A percentile compares a stretch with the other conserved stretches of the same genome.
Conservation (phyloP, 2,797 vertebrate species). For the Tauraco hartlaubi region DNA sequence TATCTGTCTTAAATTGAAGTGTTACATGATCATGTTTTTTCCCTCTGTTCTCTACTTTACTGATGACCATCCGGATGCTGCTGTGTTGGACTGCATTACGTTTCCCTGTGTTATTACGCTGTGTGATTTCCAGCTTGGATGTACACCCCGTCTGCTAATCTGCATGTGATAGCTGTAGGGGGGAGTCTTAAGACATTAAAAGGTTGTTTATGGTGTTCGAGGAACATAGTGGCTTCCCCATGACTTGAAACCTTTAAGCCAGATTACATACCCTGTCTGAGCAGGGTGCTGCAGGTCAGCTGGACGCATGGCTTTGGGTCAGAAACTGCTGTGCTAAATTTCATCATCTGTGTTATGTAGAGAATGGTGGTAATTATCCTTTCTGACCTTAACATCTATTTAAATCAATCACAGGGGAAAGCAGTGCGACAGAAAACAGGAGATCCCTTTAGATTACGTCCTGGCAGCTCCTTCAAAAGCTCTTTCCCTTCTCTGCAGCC, state of each 20-base stretch:
- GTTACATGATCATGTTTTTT: background rate
- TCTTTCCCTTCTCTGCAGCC: background rate
- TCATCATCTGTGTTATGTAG: background rate
- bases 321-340: background rate
- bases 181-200: background rate
- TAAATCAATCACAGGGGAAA: background rate
- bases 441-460: background rate
- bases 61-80: background rate
- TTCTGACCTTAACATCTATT: background rate
- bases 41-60: background rate
- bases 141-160: fast-evolving
- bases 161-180: background rate
- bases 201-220: background rate
- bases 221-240: background rate
- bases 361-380: background rate
- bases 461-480: background rate
- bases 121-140: background rate
- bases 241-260: background rate
- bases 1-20: background rate
- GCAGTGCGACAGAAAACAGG: background rate
- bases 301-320: background rate
- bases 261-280: background rate
- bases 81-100: background rate
- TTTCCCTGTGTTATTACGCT: background rate
- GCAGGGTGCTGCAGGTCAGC: background rate